Conservation (phyloP, 2,888 invertebrate genomes). For the Azorinus chamasolen region DNA sequence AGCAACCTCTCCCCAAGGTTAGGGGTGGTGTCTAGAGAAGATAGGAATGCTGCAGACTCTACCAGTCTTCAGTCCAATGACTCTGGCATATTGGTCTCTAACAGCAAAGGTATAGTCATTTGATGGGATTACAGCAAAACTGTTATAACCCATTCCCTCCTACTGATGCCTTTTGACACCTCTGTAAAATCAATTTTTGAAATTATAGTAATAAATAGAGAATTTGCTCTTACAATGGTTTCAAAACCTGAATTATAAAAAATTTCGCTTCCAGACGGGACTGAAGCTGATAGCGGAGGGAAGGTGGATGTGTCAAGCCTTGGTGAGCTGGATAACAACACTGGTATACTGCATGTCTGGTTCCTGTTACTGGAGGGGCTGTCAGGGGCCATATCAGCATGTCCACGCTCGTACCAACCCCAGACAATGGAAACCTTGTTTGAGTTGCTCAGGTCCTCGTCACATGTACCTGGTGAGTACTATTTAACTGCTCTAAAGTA, state of each 20-base stretch:
- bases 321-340: constrained; percentile 82
- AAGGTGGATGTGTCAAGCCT: constrained; percentile 27
- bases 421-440: constrained; percentile 95
- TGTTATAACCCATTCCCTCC: no score
- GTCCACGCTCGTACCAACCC: constrained; percentile 92
- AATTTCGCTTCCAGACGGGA: no score
- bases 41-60: constrained; percentile 51
- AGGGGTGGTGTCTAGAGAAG: constrained; percentile 22
- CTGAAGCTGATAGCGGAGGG: neutral
- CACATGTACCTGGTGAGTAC: constrained; percentile 90
- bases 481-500: no score
- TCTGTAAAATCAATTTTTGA: no score
- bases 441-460: constrained; percentile 92
- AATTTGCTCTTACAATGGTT: no score
- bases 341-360: constrained; percentile 94
- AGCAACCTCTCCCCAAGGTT: neutral
- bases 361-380: constrained; percentile 94
- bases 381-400: constrained; percentile 89
- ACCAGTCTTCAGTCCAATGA: constrained; percentile 70
- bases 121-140: no score
- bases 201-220: no score
- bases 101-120: constrained; percentile 23
- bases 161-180: no score
- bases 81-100: constrained; percentile 68
- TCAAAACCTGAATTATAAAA: no score